phyloP scores from a whole-genome alignment of 2,797 vertebrate species.

The Xiphorhynchus erythropygius region DNA sequence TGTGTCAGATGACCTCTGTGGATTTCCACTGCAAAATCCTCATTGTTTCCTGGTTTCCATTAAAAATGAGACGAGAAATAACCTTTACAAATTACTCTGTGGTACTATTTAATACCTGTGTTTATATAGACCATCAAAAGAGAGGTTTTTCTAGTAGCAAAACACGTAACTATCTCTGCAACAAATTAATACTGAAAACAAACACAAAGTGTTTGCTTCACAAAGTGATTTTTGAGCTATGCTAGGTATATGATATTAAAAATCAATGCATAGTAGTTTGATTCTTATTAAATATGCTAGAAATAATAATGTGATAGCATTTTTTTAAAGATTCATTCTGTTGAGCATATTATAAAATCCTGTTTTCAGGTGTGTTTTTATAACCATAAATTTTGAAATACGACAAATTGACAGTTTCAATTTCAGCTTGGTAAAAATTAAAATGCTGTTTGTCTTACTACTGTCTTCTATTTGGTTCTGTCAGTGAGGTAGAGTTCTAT shows the following conservation, averaged over 20 bases:
- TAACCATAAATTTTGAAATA: not conserved
- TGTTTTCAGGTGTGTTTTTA: not conserved
- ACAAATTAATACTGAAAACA: not conserved
- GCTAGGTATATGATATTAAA: not conserved
- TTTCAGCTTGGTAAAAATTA: constrained; percentile 21
- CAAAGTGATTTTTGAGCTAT: not conserved
- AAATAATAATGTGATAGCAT: not conserved
- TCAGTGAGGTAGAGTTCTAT: not conserved
- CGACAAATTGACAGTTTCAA: not conserved
- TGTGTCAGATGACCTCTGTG: not conserved
- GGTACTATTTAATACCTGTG: not conserved
- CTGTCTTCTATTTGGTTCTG: not conserved
- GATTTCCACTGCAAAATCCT: not conserved
- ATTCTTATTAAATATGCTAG: not conserved
- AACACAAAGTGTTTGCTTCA: not conserved
- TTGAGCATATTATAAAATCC: not conserved
- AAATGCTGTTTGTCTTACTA: not conserved
- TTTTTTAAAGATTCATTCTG: not conserved
- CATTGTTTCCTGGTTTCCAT: not conserved
- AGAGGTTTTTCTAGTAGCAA: not conserved
- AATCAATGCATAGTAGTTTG: not conserved
- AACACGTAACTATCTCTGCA: not conserved
- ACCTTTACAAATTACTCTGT: not conserved
- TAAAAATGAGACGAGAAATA: not conserved
- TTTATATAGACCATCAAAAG: not conserved